Percentiles rank a stretch among this genome's conserved stretches.
These are phyloP conservation scores for Harpalus rubripes DNA, from an alignment of 2,888 invertebrate genomes.

Conservation along the genomic window DNA sequence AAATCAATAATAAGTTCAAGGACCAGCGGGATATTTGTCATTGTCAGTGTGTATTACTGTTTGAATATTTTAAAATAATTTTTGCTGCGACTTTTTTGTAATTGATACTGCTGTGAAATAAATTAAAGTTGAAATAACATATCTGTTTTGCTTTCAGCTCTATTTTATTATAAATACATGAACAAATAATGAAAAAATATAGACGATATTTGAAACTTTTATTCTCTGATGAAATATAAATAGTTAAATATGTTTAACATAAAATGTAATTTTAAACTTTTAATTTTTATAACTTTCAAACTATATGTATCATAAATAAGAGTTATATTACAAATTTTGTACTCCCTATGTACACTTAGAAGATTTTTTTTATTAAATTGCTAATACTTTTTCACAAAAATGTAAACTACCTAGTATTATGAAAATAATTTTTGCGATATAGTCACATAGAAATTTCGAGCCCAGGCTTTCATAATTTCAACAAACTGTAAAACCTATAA, in stretches of 20 bases:
- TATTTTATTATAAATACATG: background rate
- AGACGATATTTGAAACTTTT: background rate
- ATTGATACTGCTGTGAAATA: slow-evolving; percentile 8
- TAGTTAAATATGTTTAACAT: background rate
- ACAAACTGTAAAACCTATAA: too few relatives aligned
- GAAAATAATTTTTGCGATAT: too few relatives aligned
- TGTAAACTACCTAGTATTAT: too few relatives aligned
- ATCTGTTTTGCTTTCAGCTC: background rate
- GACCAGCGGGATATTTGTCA: slow-evolving; percentile 18
- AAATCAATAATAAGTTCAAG: slow-evolving; percentile 42
- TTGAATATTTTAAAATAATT: slow-evolving; percentile 43
- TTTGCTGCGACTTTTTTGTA: slow-evolving; percentile 20
- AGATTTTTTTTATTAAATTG: too few relatives aligned
- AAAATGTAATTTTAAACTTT: background rate
- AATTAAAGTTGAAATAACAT: slow-evolving; percentile 20
- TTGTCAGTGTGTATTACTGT: slow-evolving; percentile 21
- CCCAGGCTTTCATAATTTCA: too few relatives aligned
- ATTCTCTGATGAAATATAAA: background rate
- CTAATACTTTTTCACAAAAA: too few relatives aligned
- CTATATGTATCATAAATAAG: background rate
- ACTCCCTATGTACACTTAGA: too few relatives aligned
- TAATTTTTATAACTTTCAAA: background rate
- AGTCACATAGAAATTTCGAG: too few relatives aligned
- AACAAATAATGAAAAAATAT: background rate
- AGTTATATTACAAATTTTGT: background rate